Conservation (phyloP, 2,888 invertebrate species). For the Cyclophora punctaria region DNA sequence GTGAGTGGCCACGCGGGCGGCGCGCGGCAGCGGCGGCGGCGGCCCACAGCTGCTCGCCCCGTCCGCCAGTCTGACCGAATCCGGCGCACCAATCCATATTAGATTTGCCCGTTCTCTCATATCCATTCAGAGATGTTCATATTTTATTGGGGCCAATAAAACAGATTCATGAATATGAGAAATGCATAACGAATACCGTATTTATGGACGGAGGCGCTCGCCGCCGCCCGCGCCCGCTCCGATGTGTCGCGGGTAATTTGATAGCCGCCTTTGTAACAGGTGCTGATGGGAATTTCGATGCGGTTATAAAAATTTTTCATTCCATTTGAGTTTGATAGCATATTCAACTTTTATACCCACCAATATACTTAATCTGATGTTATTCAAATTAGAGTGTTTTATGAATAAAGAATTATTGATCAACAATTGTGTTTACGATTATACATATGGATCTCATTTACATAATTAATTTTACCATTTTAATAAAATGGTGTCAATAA, state of each 20-base stretch:
- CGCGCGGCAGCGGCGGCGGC: not conserved
- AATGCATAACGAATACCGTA: constrained; percentile 75
- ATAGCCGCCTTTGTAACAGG: constrained; percentile 74
- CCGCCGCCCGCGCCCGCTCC: constrained; percentile 26
- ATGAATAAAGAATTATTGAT: too few relatives aligned
- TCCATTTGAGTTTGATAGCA: constrained; percentile 54
- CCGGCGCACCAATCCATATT: constrained; percentile 74
- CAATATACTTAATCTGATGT: not conserved
- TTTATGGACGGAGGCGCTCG: constrained; percentile 70
- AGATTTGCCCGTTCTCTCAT: constrained; percentile 73
- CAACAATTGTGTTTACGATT: too few relatives aligned
- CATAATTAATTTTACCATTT: too few relatives aligned
- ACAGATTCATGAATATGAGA: constrained; percentile 77
- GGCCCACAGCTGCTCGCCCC: constrained; percentile 39
- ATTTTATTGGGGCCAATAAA: constrained; percentile 77
- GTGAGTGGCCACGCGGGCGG: constrained; percentile 1
- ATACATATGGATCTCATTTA: too few relatives aligned
- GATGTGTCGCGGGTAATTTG: constrained; percentile 73
- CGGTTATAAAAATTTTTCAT: constrained; percentile 58
- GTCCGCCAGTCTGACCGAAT: constrained; percentile 58
- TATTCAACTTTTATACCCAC: constrained; percentile 43
- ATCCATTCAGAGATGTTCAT: constrained; percentile 77
- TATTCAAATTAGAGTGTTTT: not conserved
- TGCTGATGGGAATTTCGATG: constrained; percentile 71
- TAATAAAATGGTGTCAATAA: too few relatives aligned